Conservation (phyloP, 2,797 vertebrate genomes). For the Parambassis ranga region DNA sequence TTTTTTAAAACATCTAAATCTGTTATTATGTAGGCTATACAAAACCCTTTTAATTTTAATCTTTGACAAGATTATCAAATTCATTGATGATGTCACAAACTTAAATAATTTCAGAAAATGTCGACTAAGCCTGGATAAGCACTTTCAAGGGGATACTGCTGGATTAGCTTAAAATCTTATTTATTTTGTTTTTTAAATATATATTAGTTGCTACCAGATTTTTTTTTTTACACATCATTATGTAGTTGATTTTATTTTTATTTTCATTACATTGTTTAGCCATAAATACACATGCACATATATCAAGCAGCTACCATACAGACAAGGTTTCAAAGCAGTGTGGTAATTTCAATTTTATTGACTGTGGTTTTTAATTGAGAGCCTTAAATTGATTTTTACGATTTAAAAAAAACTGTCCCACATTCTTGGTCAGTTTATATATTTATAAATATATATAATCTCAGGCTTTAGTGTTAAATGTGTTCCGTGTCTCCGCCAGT, state of each 20-base stretch:
- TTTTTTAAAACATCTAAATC: conserved; percentile 82
- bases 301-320: conserved; percentile 17
- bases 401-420: conserved; percentile 13
- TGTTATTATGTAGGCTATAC: conserved; percentile 76
- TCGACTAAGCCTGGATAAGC: conserved; percentile 76
- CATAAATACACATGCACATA: conserved; percentile 24
- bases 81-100: conserved; percentile 82
- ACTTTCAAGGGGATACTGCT: conserved; percentile 71
- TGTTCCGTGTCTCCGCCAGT: too few relatives aligned
- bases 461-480: too few relatives aligned
- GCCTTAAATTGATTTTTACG: not conserved
- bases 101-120: conserved; percentile 80
- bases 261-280: conserved; percentile 21
- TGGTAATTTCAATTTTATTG: conserved; percentile 4
- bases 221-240: conserved; percentile 24
- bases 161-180: conserved; percentile 65
- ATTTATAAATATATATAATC: too few relatives aligned
- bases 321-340: not conserved
- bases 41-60: conserved; percentile 82
- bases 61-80: conserved; percentile 84
- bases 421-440: conserved; percentile 1
- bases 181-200: conserved; percentile 51
- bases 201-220: conserved; percentile 46
- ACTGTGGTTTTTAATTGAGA: conserved; percentile 1
- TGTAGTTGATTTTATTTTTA: conserved; percentile 19